These are phyloP conservation scores for Maniola jurtina DNA, from an alignment of 1,140 invertebrate species.

Conservation along the genomic window DNA sequence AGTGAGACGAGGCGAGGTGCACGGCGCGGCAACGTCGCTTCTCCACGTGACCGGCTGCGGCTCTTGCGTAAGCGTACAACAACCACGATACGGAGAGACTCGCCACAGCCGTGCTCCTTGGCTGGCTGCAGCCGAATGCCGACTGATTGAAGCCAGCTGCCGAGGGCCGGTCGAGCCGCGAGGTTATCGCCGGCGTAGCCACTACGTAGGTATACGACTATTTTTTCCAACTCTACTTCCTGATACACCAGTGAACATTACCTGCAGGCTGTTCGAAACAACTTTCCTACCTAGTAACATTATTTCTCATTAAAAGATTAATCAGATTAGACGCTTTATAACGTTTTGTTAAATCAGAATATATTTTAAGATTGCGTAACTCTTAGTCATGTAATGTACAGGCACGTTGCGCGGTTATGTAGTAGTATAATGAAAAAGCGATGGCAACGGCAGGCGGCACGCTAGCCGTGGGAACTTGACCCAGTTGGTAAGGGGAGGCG, in stretches of 20 bases:
- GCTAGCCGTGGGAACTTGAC: slow-evolving; percentile 74
- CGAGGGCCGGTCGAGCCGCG: too few relatives aligned
- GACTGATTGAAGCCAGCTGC: slow-evolving; percentile 39
- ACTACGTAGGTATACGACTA: not conserved
- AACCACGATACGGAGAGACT: slow-evolving; percentile 48
- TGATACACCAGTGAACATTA: not conserved
- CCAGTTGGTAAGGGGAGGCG: slow-evolving; percentile 64
- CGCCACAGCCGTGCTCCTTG: slow-evolving; percentile 38
- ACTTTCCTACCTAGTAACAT: not conserved
- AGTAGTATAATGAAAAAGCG: slow-evolving; percentile 21
- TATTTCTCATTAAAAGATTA: not conserved
- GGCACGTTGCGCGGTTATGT: slow-evolving; percentile 15
- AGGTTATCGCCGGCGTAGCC: too few relatives aligned
- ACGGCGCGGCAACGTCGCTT: slow-evolving; percentile 65
- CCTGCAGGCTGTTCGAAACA: too few relatives aligned
- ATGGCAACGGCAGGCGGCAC: slow-evolving; percentile 49
- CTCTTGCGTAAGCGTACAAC: slow-evolving; percentile 76
- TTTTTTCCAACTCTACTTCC: not conserved
- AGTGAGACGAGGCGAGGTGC: slow-evolving; percentile 52
- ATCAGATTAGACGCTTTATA: not conserved
- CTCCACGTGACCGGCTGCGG: slow-evolving; percentile 69
- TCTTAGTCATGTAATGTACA: slow-evolving; percentile 15
- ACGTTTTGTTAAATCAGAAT: slow-evolving; percentile 2
- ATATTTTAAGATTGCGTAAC: slow-evolving; percentile 11
- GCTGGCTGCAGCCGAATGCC: slow-evolving; percentile 43